Evolutionary conservation across 2,888 invertebrate genomes (phyloP).

Genomic region (Sarcophaga carnaria): DNA sequence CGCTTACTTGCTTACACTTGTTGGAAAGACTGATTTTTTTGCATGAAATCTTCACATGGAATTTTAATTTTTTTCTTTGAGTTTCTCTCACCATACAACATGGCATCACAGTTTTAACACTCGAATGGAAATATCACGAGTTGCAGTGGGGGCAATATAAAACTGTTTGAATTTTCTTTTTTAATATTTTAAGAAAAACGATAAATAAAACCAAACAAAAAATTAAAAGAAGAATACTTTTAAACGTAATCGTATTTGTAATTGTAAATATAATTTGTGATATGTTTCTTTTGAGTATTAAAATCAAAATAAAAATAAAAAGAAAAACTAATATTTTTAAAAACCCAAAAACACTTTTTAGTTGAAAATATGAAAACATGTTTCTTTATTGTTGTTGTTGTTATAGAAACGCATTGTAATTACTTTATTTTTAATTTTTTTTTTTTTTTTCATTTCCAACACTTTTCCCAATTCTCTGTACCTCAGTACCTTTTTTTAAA

Average conservation of each 20-base stretch:
- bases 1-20: not conserved
- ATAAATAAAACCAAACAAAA: not conserved
- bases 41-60: not conserved
- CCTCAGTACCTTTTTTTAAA: not conserved
- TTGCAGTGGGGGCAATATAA: not conserved
- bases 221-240: too few relatives aligned
- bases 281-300: slow-evolving; percentile 66
- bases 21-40: not conserved
- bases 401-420: not conserved
- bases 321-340: slow-evolving; percentile 5
- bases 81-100: not conserved
- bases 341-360: slow-evolving; percentile 14
- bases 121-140: too few relatives aligned
- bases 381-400: not conserved
- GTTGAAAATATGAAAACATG: too few relatives aligned
- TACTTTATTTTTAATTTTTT: not conserved
- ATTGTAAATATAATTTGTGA: slow-evolving; percentile 69
- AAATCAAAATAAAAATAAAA: slow-evolving; percentile 35
- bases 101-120: not conserved
- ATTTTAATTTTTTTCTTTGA: not conserved
- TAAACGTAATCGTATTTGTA: slow-evolving; percentile 6
- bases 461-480: not conserved
- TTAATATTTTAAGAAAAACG: not conserved
- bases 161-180: not conserved
- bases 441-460: not conserved